phyloP scores from a whole-genome alignment of 2,113 vertebrate genomes.

The Mesembrinibis cayennensis region DNA sequence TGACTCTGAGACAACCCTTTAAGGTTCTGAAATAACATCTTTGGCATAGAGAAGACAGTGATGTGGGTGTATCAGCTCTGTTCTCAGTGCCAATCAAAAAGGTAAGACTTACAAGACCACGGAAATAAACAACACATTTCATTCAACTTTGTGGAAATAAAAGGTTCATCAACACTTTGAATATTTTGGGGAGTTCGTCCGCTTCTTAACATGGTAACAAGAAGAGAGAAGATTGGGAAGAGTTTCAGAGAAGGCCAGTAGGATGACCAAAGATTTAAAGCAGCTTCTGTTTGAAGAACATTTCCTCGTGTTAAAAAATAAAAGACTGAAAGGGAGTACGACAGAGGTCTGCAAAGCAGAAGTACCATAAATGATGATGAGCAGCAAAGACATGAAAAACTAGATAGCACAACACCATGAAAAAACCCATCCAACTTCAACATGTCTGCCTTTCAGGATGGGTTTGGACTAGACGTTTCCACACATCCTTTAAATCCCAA shows the following conservation, averaged over 20 bases:
- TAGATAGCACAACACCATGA: accelerated
- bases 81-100: neutral
- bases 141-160: accelerated
- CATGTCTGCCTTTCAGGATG: accelerated
- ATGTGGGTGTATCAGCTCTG: accelerated
- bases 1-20: accelerated
- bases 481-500: accelerated
- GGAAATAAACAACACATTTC: accelerated
- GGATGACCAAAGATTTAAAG: neutral
- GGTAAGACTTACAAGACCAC: accelerated
- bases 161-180: accelerated
- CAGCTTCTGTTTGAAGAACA: neutral
- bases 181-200: accelerated
- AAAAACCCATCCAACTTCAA: neutral
- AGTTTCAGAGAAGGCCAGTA: accelerated
- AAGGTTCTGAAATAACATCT: neutral
- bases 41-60: accelerated
- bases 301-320: neutral
- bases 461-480: accelerated
- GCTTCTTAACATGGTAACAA: accelerated
- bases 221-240: accelerated
- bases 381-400: accelerated
- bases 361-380: neutral
- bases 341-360: neutral
- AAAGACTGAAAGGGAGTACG: accelerated